A percentile compares a stretch with the other conserved stretches of the same genome.
Evolutionary conservation across 2,888 invertebrate species (phyloP).

Genomic region (Sepiola atlantica): DNA sequence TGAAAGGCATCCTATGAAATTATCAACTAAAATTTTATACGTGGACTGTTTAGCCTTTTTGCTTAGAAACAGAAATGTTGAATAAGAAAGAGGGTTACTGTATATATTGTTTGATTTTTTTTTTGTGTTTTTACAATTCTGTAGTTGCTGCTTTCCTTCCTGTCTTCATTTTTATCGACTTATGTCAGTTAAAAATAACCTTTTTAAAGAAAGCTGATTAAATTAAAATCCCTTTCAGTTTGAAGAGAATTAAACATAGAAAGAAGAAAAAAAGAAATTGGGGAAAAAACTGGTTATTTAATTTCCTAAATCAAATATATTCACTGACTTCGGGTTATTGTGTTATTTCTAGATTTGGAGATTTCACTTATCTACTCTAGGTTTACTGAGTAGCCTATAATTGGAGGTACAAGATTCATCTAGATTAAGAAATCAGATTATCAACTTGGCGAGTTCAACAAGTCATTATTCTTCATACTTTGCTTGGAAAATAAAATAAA

Average conservation of each 20-base stretch:
- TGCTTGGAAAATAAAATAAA: neutral
- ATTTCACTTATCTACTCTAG: neutral
- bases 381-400: neutral
- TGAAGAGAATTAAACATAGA: neutral
- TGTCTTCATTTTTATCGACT: neutral
- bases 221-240: constrained; percentile 12
- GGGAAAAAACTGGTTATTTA: neutral
- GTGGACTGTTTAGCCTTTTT: neutral
- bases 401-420: neutral
- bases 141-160: neutral
- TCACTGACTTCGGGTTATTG: neutral
- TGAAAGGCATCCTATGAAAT: neutral
- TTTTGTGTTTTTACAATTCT: neutral
- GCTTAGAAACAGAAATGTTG: neutral
- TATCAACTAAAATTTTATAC: neutral
- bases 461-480: neutral
- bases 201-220: constrained; percentile 21
- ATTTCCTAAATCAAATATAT: neutral
- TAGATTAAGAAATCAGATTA: neutral
- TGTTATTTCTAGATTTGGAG: constrained; percentile 8
- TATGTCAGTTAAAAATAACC: constrained; percentile 32
- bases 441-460: neutral
- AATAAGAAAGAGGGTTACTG: neutral
- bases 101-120: neutral
- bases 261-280: neutral